Evolutionary conservation across 2,113 vertebrate species (phyloP), one percentile per base, ranked within the genome.

Genomic region (Gnathonemus longibarbis): DNA sequence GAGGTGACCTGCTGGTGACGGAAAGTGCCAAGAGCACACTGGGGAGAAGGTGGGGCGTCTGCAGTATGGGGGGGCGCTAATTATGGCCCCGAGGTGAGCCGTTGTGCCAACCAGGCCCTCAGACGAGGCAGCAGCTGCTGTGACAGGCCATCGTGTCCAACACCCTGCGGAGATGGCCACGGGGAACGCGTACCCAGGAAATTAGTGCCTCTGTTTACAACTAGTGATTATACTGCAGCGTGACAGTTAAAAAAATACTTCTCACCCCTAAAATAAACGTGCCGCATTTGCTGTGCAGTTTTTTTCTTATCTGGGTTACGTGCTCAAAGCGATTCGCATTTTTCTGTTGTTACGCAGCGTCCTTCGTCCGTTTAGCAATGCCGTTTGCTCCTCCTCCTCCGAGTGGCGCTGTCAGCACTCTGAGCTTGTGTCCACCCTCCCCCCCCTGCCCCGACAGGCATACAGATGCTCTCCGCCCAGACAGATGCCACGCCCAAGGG

Each of bases 401-500:
- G n/a, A 0, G 85, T 24, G 27, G 7, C 13, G 27, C n/a, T 39
- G 27, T 31, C 85, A 35, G 35, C 3, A 8, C 56, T 10, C 35
- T 62, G 8, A 19, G 39, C 17, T 66, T 3, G 35, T 88, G n/a
- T 46, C 8, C 27, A 0, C 10, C 62, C 31, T 10, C 11, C 48
- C 19, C 17, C 17, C 27, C 49, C 49, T 31, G 5, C 35, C 49
- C 88, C 42, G 6, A 77, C 93, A 98, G 98, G 98, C 97, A 98
- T 98, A 97, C 98, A 99, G 98, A 99, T 99, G 98, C 98, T 99
- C 96, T 98, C 98, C 95, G 98, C 98, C 95, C 98, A 99, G 98
- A 98, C 98, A 97, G 98, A 99, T 98, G 97, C 98, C 96, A 98
- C 99, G 97, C 98, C 98, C 94, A 99, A 99, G 96, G 98, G 98